phyloP scores from a whole-genome alignment of 2,113 vertebrate species.

The Ictalurus punctatus region DNA sequence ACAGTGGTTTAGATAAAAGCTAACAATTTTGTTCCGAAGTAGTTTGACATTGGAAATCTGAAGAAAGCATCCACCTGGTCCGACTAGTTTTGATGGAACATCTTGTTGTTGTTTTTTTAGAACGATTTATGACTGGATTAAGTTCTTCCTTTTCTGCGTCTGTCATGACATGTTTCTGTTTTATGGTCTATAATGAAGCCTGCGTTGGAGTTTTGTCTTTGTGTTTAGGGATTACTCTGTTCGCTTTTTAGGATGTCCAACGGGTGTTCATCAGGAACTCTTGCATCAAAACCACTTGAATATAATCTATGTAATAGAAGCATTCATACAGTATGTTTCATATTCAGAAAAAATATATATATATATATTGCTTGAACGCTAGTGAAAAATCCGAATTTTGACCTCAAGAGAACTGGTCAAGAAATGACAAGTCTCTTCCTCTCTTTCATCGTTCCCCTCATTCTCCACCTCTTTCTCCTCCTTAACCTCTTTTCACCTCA shows the following conservation, averaged over 20 bases:
- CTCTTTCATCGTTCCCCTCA: not conserved
- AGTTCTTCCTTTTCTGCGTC: constrained; percentile 51
- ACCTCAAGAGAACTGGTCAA: not conserved
- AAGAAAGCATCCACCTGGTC: constrained; percentile 47
- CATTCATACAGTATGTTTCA: not conserved
- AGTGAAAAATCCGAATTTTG: not conserved
- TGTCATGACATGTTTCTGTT: constrained; percentile 2
- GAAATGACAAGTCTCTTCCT: constrained; percentile 4
- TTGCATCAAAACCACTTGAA: not conserved
- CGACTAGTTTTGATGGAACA: constrained; percentile 16
- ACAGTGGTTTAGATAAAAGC: constrained; percentile 44
- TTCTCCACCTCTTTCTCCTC: not conserved
- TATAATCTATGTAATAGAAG: not conserved
- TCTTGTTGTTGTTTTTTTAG: not conserved
- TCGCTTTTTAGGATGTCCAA: not conserved
- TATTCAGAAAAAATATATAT: not conserved
- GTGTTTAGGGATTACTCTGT: not conserved
- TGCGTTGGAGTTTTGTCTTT: not conserved
- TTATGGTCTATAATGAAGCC: not conserved
- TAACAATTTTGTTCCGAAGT: not conserved
- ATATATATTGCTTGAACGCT: too few relatives aligned
- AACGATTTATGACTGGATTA: not conserved
- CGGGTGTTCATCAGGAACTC: not conserved
- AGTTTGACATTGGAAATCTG: constrained; percentile 13
- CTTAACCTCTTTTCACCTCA: not conserved